Evolutionary conservation across 2,888 invertebrate species (phyloP), one percentile per base, ranked within the genome.

Genomic region (Neoscelio sp.): DNA sequence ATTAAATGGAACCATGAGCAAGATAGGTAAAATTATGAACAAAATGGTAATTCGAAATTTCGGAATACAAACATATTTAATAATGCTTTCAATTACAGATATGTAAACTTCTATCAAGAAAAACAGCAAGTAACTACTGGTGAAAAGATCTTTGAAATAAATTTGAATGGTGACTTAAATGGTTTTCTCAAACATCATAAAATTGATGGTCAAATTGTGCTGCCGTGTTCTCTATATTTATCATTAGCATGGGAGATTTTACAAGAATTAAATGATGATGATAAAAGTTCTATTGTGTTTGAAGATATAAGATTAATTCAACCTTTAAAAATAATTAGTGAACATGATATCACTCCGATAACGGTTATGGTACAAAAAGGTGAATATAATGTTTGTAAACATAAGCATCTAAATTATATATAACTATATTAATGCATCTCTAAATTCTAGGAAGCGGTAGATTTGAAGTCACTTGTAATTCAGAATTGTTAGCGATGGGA

Each of bases 401-500:
- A n/a, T n/a, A n/a, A n/a, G n/a, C n/a, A n/a, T n/a, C n/a, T n/a
- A n/a, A n/a, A n/a, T n/a, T n/a, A n/a, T n/a, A n/a, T n/a, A n/a
- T n/a, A n/a, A n/a, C n/a, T n/a, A n/a, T n/a, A n/a, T n/a, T n/a
- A n/a, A n/a, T n/a, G n/a, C n/a, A n/a, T n/a, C n/a, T n/a, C n/a
- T n/a, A n/a, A n/a, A 28, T 46, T 71, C 84, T 40, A 91, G 91
- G 91, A n/a, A 87, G 88, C 60, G 91, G 91, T 54, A 85, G 78
- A 67, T 88, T 87, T 23, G 85, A 94, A 93, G 92, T 95, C 44
- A 93, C 94, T 0, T 95, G 95, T 87, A 93, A 93, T 1, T 93
- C 93, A 2, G 93, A 7, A 2, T 18, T 46, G 4, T n/a, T 96
- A 20, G 94, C 94, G 0, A 94, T 94, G 0, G 96, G 96, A 20